A percentile compares a stretch with the other conserved stretches of the same genome.
Conservation (phyloP, 2,113 vertebrate species). For the Pelusios castaneus region DNA sequence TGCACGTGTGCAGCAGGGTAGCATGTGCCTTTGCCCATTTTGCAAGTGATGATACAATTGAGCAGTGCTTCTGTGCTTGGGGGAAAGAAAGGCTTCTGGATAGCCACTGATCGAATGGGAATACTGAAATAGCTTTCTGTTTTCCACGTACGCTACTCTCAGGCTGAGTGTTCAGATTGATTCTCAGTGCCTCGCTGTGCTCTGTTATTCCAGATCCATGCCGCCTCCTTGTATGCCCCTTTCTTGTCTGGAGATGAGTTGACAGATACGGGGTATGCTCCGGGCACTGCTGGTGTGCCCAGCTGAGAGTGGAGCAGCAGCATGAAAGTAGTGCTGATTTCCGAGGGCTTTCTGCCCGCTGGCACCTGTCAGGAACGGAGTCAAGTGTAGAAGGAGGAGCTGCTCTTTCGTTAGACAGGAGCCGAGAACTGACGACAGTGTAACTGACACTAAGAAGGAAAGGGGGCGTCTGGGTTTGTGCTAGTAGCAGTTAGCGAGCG, state of each 20-base stretch:
- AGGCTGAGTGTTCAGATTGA: not conserved
- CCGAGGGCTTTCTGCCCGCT: not conserved
- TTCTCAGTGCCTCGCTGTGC: not conserved
- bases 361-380: not conserved
- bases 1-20: not conserved
- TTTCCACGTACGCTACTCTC: not conserved
- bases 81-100: not conserved
- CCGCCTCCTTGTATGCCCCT: not conserved
- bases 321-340: not conserved
- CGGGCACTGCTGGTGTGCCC: not conserved
- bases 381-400: not conserved
- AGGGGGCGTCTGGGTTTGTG: not conserved
- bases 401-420: not conserved
- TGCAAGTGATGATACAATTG: not conserved
- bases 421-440: not conserved
- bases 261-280: rapidly evolving
- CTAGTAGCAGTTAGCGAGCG: not conserved
- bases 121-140: not conserved
- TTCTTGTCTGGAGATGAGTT: not conserved
- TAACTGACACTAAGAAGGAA: not conserved
- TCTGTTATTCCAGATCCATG: not conserved
- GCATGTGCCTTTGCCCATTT: not conserved
- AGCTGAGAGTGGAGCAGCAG: too few species aligned
- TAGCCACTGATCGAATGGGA: not conserved
- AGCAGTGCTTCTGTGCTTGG: not conserved